Evolutionary conservation across 1,140 invertebrate genomes (phyloP), one percentile per base, ranked within the genome.

Genomic region (Lordiphosa mommai): DNA sequence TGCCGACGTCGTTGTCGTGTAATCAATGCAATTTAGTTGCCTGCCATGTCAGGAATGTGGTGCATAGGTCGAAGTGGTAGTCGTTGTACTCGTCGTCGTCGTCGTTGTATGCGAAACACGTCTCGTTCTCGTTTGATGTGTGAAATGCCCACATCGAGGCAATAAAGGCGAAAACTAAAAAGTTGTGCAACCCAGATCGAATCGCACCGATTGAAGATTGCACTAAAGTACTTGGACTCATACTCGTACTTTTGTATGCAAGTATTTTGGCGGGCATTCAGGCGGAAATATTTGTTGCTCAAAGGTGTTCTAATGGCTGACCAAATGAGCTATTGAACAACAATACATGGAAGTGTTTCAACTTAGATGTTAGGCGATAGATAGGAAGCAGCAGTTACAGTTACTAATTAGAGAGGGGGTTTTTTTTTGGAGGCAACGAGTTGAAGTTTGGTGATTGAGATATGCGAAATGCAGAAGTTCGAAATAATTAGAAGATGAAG

Each of bases 231-330:
- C 34, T 13, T 10, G 9, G 4, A 36, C 13, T 27, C 13, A 10
- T 36, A 27, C 12, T 43, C 12, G 36, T 17, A 34, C 46, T 16
- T 38, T 49, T n/a, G n/a, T n/a, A n/a, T n/a, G n/a, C n/a, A n/a
- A n/a, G n/a, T n/a, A n/a, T n/a, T n/a, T 57, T 38, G 43, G 41
- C 44, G 49, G 48, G 57, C 76, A 80, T 80, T 80, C 56, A 80
- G 36, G 66, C 74, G 58, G 49, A 23, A 61, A 32, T 71, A 32
- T 34, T 40, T 41, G 61, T 82, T 82, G 76, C 74, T 56, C 20
- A 76, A 80, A 80, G 76, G 76, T 80, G 76, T 80, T 80, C 74
- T 80, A 80, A 80, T 80, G 76, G 53, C 59, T 79, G 74, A 57
- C 70, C 74, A 82, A 79, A 74, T 57, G 37, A 61, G 70, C 71